Evolutionary conservation across 2,888 invertebrate species (phyloP).

Genomic region (Trissoscelio sp.): DNA sequence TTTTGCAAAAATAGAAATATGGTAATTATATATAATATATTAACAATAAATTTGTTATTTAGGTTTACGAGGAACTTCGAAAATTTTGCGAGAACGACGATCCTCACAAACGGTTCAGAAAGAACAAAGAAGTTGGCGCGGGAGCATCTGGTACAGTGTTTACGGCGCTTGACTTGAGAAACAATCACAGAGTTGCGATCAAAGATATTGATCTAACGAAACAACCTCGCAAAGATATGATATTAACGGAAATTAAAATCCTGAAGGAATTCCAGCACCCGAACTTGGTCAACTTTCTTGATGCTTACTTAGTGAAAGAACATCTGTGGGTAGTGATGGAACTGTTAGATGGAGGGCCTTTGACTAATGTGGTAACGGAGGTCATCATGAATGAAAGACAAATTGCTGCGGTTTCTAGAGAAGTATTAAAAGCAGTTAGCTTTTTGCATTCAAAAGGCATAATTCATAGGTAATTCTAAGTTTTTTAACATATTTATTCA

Average conservation of each 20-base stretch:
- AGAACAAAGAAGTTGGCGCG: slow-evolving; percentile 93
- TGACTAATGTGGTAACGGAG: slow-evolving; percentile 98
- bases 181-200: slow-evolving; percentile 93
- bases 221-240: slow-evolving; percentile 97
- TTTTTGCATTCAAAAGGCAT: slow-evolving; percentile 96
- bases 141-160: slow-evolving; percentile 97
- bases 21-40: too few relatives aligned
- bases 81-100: slow-evolving; percentile 93
- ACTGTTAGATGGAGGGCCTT: slow-evolving; percentile 95
- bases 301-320: slow-evolving; percentile 95
- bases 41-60: not conserved
- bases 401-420: slow-evolving; percentile 97
- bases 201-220: slow-evolving; percentile 98
- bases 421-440: slow-evolving; percentile 93
- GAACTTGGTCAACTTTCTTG: slow-evolving; percentile 97
- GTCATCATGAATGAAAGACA: slow-evolving; percentile 98
- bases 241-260: slow-evolving; percentile 97
- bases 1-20: too few relatives aligned
- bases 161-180: slow-evolving; percentile 91
- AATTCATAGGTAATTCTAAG: slow-evolving; percentile 90
- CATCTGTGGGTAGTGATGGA: slow-evolving; percentile 99
- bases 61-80: slow-evolving; percentile 89
- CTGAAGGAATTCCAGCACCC: slow-evolving; percentile 96
- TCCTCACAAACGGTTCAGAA: slow-evolving; percentile 91
- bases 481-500: too few relatives aligned